Evolutionary conservation across 2,797 vertebrate species (phyloP).

Genomic region (Decapterus maruadsi): DNA sequence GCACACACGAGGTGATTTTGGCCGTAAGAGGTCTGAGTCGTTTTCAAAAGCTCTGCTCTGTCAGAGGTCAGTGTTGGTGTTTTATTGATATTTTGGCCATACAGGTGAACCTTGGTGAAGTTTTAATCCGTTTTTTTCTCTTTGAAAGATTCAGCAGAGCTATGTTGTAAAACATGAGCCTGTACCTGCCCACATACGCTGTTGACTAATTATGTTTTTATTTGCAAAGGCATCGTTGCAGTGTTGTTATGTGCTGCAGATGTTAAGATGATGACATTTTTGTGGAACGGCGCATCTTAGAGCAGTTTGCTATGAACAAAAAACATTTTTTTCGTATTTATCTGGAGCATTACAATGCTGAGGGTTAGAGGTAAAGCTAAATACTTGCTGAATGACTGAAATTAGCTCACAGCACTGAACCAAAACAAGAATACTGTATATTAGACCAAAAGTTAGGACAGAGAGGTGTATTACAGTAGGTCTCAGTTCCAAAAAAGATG

Average conservation of each 20-base stretch:
- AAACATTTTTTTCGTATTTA: too few species aligned
- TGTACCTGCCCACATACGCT: not conserved
- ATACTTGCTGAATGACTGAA: not conserved
- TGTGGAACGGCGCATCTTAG: not conserved
- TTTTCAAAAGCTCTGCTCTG: not conserved
- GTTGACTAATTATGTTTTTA: not conserved
- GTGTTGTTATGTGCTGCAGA: not conserved
- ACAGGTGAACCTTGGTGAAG: not conserved
- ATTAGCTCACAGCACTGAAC: not conserved
- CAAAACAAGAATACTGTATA: too few species aligned
- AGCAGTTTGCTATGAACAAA: not conserved
- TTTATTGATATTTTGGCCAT: not conserved
- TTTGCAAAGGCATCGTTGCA: not conserved
- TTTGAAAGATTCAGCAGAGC: not conserved
- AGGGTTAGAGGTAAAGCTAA: too few species aligned
- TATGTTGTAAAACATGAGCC: not conserved
- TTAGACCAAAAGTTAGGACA: too few species aligned
- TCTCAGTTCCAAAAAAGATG: not conserved
- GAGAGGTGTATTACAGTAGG: not conserved
- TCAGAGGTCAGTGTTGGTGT: not conserved
- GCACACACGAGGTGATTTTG: not conserved
- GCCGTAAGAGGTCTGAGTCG: not conserved
- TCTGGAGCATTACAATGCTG: not conserved
- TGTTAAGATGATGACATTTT: not conserved
- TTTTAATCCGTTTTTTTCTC: not conserved